Evolutionary conservation across 2,888 invertebrate species (phyloP).

Genomic region (Cephus sareptanus): DNA sequence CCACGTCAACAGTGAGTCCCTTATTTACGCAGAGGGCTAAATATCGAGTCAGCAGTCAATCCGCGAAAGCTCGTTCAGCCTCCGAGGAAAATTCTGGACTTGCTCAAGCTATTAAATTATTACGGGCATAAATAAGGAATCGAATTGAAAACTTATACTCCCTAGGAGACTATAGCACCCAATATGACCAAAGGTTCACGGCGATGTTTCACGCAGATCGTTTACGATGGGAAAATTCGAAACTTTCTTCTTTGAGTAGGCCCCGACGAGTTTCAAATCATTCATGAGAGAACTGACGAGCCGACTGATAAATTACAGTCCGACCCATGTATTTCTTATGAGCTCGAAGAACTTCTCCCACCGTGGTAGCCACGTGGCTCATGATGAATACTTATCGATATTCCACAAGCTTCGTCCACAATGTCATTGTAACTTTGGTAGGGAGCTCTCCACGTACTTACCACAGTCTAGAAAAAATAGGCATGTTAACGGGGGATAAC

Average conservation of each 20-base stretch:
- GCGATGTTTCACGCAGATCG: not conserved
- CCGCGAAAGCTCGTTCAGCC: slow-evolving; percentile 14
- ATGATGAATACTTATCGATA: not conserved
- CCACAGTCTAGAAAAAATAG: slow-evolving; percentile 16
- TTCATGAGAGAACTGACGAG: not conserved
- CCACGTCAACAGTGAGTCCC: slow-evolving; percentile 34
- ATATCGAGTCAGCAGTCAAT: slow-evolving; percentile 37
- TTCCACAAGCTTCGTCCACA: not conserved
- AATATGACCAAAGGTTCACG: not conserved
- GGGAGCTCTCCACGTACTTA: slow-evolving; percentile 10
- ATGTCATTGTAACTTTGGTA: not conserved
- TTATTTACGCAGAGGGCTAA: slow-evolving; percentile 37
- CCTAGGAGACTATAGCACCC: not conserved
- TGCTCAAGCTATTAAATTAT: slow-evolving; percentile 31
- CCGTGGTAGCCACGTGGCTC: not conserved
- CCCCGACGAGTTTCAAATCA: not conserved
- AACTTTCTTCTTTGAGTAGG: not conserved
- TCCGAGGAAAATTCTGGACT: slow-evolving; percentile 12
- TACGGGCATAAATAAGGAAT: slow-evolving; percentile 27
- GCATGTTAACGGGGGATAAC: slow-evolving; percentile 20
- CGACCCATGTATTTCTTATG: not conserved
- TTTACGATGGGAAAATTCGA: not conserved
- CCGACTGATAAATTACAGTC: not conserved
- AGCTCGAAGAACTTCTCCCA: not conserved
- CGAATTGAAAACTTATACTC: slow-evolving; percentile 17